Percentiles rank a stretch among this genome's conserved stretches.
These are phyloP conservation scores for Indicator indicator DNA, from an alignment of 2,113 vertebrate genomes.

Conservation along the genomic window DNA sequence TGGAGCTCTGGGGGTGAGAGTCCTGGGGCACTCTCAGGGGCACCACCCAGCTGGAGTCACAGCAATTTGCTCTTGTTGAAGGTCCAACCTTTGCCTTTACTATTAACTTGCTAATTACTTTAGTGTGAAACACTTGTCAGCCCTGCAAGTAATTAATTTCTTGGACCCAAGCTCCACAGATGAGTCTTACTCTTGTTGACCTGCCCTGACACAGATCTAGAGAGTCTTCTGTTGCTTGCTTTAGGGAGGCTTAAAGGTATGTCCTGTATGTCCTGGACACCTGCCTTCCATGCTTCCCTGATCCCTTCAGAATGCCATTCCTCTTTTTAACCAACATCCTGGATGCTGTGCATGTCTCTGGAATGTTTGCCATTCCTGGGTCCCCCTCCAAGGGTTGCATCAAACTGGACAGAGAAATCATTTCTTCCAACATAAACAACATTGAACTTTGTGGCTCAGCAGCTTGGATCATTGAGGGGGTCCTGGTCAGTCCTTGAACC, in stretches of 20 bases:
- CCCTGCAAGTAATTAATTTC: too few species aligned
- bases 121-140: too few species aligned
- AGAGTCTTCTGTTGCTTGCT: background rate
- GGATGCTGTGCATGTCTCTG: background rate
- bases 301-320: background rate
- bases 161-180: too few species aligned
- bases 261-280: background rate
- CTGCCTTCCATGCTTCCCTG: background rate
- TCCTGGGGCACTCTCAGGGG: too few species aligned
- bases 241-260: background rate
- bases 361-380: background rate
- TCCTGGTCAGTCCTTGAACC: background rate
- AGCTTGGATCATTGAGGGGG: background rate
- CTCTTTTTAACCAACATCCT: background rate
- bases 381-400: background rate
- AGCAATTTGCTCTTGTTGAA: too few species aligned
- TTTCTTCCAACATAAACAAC: background rate
- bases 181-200: background rate
- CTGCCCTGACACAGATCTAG: background rate
- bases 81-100: too few species aligned
- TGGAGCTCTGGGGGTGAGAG: too few species aligned
- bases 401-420: background rate
- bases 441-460: background rate
- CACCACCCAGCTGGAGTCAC: too few species aligned
- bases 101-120: too few species aligned